Evolutionary conservation across 2,888 invertebrate species (phyloP), one percentile per base, ranked within the genome.

Genomic region (Nasonia oneida): DNA sequence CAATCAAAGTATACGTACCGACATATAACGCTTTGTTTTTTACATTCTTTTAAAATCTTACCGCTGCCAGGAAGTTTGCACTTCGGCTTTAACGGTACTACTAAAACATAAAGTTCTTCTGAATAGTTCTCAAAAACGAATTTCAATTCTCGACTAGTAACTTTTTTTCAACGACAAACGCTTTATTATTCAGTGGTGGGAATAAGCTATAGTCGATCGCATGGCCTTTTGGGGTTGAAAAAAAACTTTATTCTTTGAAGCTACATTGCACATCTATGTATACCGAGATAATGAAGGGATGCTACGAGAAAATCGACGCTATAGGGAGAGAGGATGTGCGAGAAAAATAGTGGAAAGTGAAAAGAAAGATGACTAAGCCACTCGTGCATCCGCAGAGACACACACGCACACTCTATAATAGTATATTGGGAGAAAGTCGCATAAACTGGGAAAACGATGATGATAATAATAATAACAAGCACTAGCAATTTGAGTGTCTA

Each of bases 331-430:
- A 87, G 86, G 87, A 82, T 84, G 87, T 83, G 84, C 76, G 77
- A 87, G 84, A 78, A 85, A 82, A 86, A 87, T 78, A 87, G 82
- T 64, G 87, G 87, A 86, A 81, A 87, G 74, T 71, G 80, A 79
- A 81, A 47, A 88, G 53, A 82, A 75, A 61, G 73, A 80, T 85
- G 64, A 71, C 57, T 64, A 81, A 86, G 81, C 47, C 50, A 88
- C 83, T 85, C 85, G 88, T 87, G 88, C 86, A 88, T 86, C 86
- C 42, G 87, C 85, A 89, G 87, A 88, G 87, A 89, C 85, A 87
- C 87, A 88, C 88, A 87, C 83, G 88, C 84, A 88, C 87, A 89
- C 87, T 88, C 87, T 76, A 82, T 87, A 78, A 82, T 82, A 83
- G 86, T 83, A 84, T 86, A 86, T 81, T 86, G 78, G 33, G 75